Conservation (phyloP, 2,888 invertebrate species). For the Lomographa bimaculata region DNA sequence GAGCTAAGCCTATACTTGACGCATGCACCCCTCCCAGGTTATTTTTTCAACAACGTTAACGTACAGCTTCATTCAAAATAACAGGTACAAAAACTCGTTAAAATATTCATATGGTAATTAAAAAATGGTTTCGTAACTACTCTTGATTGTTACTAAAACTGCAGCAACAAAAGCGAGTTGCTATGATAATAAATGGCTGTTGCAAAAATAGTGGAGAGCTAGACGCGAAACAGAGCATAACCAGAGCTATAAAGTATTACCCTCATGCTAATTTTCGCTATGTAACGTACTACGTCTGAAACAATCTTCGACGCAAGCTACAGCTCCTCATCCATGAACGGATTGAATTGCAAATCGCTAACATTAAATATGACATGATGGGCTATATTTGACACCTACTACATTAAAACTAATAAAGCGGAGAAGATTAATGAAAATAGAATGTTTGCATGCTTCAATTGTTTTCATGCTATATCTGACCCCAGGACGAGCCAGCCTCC, state of each 20-base stretch:
- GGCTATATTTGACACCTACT: conserved; percentile 51
- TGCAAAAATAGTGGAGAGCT: conserved; percentile 75
- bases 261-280: conserved; percentile 79
- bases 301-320: conserved; percentile 68
- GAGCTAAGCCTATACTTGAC: conserved; percentile 29
- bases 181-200: conserved; percentile 68
- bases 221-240: conserved; percentile 72
- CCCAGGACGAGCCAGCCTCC: conserved; percentile 77
- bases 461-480: conserved; percentile 63
- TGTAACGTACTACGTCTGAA: conserved; percentile 56
- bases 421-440: conserved; percentile 31
- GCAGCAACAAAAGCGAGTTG: conserved; percentile 63
- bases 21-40: conserved; percentile 40
- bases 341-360: conserved; percentile 54
- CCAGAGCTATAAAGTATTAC: conserved; percentile 75
- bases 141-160: conserved; percentile 31
- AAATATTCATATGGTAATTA: conserved; percentile 25
- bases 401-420: conserved; percentile 55
- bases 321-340: conserved; percentile 67
- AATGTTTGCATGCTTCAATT: conserved; percentile 43
- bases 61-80: conserved; percentile 18
- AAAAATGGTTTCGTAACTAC: conserved; percentile 28
- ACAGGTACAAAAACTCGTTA: conserved; percentile 24
- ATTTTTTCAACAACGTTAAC: conserved; percentile 9
- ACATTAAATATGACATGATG: conserved; percentile 42